Evolutionary conservation across 2,113 vertebrate species (phyloP).

Genomic region (Chroicocephalus ridibundus): DNA sequence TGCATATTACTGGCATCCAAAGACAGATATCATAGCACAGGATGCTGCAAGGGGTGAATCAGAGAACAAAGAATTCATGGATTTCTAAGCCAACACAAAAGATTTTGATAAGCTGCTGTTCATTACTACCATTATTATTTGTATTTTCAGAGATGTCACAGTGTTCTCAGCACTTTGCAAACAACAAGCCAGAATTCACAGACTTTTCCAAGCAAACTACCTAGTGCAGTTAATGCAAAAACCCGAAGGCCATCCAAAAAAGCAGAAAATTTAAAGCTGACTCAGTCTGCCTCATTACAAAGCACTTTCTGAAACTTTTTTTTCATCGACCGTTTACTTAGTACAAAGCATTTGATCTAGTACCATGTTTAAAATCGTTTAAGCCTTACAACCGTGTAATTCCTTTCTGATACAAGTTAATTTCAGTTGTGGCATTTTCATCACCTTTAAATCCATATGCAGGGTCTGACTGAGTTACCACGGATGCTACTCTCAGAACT

Average conservation of each 20-base stretch:
- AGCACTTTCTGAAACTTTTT: not conserved
- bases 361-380: not conserved
- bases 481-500: not conserved
- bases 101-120: not conserved
- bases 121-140: not conserved
- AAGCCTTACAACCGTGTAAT: not conserved
- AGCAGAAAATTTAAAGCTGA: not conserved
- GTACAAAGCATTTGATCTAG: not conserved
- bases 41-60: not conserved
- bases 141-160: not conserved
- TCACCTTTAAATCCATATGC: not conserved
- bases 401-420: not conserved
- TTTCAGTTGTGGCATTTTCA: not conserved
- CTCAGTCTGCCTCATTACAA: not conserved
- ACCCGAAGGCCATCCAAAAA: not conserved
- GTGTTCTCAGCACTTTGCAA: not conserved
- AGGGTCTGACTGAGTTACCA: not conserved
- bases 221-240: not conserved
- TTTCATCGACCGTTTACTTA: not conserved
- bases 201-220: not conserved
- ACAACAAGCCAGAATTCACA: not conserved
- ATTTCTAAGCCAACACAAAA: not conserved
- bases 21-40: not conserved
- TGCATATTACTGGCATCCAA: not conserved
- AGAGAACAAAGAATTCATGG: not conserved